Conservation (phyloP, 2,888 invertebrate genomes). For the Athalia circularis region DNA sequence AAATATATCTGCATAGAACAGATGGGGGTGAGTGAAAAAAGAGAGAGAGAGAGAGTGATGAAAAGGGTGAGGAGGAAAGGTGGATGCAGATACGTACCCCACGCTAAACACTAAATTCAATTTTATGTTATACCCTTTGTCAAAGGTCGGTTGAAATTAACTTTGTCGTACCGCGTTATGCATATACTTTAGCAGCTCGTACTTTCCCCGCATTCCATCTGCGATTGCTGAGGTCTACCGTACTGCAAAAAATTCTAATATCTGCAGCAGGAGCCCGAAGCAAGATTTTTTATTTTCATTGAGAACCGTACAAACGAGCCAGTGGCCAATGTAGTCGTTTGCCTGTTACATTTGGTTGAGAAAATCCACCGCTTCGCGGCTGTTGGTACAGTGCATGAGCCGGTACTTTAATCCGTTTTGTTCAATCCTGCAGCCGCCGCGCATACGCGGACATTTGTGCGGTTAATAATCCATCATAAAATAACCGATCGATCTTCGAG, state of each 20-base stretch:
- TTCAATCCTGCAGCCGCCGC: no score
- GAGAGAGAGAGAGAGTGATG: no score
- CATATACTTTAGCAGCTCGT: no score
- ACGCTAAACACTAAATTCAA: slow-evolving; percentile 43
- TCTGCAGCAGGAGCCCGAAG: neutral
- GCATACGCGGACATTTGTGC: no score
- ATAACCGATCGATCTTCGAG: no score
- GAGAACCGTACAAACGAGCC: neutral
- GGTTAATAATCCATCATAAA: no score
- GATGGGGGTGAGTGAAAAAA: neutral
- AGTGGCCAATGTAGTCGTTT: neutral
- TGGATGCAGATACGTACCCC: neutral
- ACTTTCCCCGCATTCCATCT: neutral
- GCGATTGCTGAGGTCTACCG: neutral
- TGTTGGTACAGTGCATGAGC: no score
- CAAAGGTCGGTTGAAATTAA: slow-evolving; percentile 43
- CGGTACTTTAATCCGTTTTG: no score
- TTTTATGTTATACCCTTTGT: slow-evolving; percentile 37
- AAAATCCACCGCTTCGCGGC: no score
- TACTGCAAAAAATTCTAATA: slow-evolving; percentile 15
- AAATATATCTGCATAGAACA: neutral
- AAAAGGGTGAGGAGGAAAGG: neutral
- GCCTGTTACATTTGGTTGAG: no score
- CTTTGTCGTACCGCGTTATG: slow-evolving; percentile 13
- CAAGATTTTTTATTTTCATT: neutral